phyloP scores from a whole-genome alignment of 2,113 vertebrate species.

The Dasyurus viverrinus region DNA sequence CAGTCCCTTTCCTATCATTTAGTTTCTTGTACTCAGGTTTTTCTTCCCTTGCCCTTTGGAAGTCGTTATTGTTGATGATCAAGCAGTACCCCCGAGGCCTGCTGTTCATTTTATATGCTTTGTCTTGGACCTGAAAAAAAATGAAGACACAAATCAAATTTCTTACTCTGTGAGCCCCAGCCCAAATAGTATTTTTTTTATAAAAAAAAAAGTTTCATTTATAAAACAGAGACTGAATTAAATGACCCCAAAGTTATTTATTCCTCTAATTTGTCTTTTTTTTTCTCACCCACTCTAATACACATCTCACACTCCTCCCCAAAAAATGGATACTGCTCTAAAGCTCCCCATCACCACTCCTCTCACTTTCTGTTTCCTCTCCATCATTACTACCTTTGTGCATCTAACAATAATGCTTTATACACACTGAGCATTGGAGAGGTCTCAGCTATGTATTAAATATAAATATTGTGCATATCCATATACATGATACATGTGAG shows the following conservation, averaged over 20 bases:
- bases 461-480: not conserved
- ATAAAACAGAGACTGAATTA: not conserved
- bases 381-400: not conserved
- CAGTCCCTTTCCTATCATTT: conserved; percentile 82
- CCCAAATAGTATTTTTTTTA: not conserved
- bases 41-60: conserved; percentile 71
- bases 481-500: not conserved
- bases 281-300: not conserved
- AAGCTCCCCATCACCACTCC: not conserved
- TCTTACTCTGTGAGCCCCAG: not conserved
- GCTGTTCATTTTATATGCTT: conserved; percentile 85
- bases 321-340: not conserved
- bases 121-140: conserved; percentile 45
- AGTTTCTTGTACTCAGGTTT: not conserved
- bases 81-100: conserved; percentile 88
- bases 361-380: not conserved
- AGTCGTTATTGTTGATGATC: conserved; percentile 91
- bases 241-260: not conserved
- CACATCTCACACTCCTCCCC: not conserved
- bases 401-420: not conserved
- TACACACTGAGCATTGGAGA: not conserved
- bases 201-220: not conserved
- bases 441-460: not conserved
- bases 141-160: conserved; percentile 43
- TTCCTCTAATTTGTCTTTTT: not conserved